phyloP scores from a whole-genome alignment of 2,888 invertebrate genomes.

The Scelioninae gen. 1 region DNA sequence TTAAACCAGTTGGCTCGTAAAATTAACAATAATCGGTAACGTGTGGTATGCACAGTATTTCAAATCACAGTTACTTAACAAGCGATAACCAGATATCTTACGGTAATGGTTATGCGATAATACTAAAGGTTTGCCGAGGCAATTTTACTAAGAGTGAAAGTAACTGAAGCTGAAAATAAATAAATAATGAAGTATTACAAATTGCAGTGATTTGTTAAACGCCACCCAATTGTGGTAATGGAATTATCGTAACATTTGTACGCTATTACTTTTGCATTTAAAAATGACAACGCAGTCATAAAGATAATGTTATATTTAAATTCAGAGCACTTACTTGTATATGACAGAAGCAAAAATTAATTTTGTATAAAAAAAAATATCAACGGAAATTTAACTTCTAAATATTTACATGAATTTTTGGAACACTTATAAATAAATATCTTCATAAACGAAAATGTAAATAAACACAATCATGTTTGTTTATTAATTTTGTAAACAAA shows the following conservation, averaged over 20 bases:
- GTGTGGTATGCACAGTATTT: constrained; percentile 31
- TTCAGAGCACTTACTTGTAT: neutral
- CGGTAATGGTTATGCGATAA: constrained; percentile 35
- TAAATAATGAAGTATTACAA: constrained; percentile 51
- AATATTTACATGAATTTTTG: too few species aligned
- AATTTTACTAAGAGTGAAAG: constrained; percentile 58
- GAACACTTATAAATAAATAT: too few species aligned
- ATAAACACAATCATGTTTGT: too few species aligned
- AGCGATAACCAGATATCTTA: constrained; percentile 39
- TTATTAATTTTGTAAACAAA: too few species aligned
- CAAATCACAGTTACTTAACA: constrained; percentile 48
- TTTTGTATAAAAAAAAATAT: too few species aligned
- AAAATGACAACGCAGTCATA: neutral
- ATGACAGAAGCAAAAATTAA: neutral
- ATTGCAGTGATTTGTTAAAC: constrained; percentile 53
- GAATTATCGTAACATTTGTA: constrained; percentile 24
- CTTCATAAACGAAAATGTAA: too few species aligned
- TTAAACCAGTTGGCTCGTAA: constrained; percentile 17
- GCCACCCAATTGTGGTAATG: constrained; percentile 35
- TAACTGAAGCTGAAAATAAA: constrained; percentile 32
- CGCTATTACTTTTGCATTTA: neutral
- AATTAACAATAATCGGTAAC: constrained; percentile 24
- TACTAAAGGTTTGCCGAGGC: constrained; percentile 35
- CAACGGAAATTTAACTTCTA: too few species aligned
- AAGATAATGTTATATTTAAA: neutral